Evolutionary conservation across 1,140 invertebrate species (phyloP), one percentile per base, ranked within the genome.

Genomic region (Hermetia illucens): DNA sequence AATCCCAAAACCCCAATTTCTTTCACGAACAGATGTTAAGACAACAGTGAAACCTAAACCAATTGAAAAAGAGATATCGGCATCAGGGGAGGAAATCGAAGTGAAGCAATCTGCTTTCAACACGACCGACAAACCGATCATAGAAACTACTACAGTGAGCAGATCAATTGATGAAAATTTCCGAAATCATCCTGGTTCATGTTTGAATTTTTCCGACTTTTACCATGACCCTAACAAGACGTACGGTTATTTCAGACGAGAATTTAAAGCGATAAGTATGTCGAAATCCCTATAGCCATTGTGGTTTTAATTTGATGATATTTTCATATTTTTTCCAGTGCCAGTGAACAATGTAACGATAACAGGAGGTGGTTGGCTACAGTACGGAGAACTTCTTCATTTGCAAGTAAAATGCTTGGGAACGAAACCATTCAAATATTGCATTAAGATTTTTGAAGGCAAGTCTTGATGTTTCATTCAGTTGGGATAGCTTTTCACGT

Each of bases 291-390:
- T 39, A 31, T 44, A 37, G 52, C 44, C 1, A 17, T 24, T 16
- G 15, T 25, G 16, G 16, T 2, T 36, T 37, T 37, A 41, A 36
- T 36, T 34, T 44, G 19, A 39, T 29, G 40, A 18, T 21, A 36
- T n/a, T 36, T 41, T 42, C 41, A 39, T 40, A 41, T 32, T 39
- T 49, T 53, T 69, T 65, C 17, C 49, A 85, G 82, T 68, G 48
- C 77, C 80, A 1, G 65, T 86, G 39, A 55, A 63, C 12, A 72
- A 74, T 45, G 58, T 83, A 8, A 71, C 68, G 9, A 70, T 79
- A 4, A 70, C 67, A 12, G 82, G 81, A 5, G 72, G 74, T 24
- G 79, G 78, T 46, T 89, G 83, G 83, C 64, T 88, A 12, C 72
- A 84, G 47, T 76, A 81, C 32, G 83, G 80, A 32, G 78, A 84